Percentiles rank a stretch among this genome's conserved stretches.
Evolutionary conservation across 2,113 vertebrate species (phyloP).

Genomic region (Chascanopsetta lugubris): DNA sequence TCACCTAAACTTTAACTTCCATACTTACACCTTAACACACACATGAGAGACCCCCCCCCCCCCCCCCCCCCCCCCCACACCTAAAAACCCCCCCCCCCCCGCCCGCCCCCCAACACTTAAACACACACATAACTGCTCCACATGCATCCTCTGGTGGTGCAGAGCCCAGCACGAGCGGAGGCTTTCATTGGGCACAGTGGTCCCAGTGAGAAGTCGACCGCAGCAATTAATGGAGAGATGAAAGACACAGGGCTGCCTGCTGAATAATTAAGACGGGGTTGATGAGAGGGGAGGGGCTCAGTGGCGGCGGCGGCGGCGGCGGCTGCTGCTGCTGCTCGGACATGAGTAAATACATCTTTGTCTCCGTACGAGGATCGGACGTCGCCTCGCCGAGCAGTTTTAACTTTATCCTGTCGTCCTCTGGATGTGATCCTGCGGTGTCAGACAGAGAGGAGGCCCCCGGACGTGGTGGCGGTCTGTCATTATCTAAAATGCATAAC

Average conservation of each 20-base stretch:
- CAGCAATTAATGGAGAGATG: constrained; percentile 81
- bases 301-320: neutral
- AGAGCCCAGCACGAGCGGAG: constrained; percentile 46
- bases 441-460: constrained; percentile 3
- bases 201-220: constrained; percentile 75
- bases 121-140: constrained; percentile 17
- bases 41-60: constrained; percentile 2
- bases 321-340: constrained; percentile 4
- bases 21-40: constrained; percentile 10
- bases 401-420: constrained; percentile 17
- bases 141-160: constrained; percentile 52
- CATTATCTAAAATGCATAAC: constrained; percentile 46
- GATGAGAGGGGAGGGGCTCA: constrained; percentile 68
- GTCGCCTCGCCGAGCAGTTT: no score
- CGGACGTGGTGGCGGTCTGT: constrained; percentile 19
- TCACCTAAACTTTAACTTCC: constrained; percentile 16
- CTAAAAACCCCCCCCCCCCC: constrained; percentile 6
- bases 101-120: neutral
- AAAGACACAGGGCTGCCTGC: constrained; percentile 77
- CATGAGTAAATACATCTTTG: constrained; percentile 13
- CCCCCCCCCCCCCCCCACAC: constrained; percentile 7
- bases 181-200: constrained; percentile 64
- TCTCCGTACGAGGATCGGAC: constrained; percentile 12
- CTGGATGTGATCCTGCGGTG: constrained; percentile 11
- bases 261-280: constrained; percentile 81